These are phyloP conservation scores for Teleiodes luculella DNA, from an alignment of 2,888 invertebrate genomes.

Conservation along the genomic window DNA sequence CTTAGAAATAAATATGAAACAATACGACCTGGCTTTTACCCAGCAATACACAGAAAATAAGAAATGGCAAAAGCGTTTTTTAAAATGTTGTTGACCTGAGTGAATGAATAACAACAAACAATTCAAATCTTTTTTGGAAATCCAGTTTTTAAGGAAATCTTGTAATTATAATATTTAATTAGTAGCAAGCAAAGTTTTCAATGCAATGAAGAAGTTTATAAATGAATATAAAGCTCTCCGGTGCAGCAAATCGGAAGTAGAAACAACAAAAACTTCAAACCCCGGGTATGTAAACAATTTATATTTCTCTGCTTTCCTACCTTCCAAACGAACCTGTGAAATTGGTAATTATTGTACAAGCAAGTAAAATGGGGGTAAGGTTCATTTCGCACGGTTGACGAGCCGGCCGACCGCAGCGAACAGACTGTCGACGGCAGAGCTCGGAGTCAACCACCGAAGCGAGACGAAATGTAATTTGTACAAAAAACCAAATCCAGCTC, in stretches of 20 bases:
- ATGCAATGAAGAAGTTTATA: slow-evolving; percentile 63
- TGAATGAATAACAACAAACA: background rate
- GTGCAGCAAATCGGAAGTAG: slow-evolving; percentile 44
- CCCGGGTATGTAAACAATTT: slow-evolving; percentile 42
- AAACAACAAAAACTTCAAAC: slow-evolving; percentile 40
- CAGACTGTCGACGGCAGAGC: slow-evolving; percentile 28
- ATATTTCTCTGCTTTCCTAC: slow-evolving; percentile 20
- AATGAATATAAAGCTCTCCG: slow-evolving; percentile 58
- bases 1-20: no score
- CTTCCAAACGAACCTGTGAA: slow-evolving; percentile 33
- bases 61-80: background rate
- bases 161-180: background rate
- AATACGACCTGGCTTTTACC: no score
- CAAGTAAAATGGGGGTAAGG: slow-evolving; percentile 17
- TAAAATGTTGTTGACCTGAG: slow-evolving; percentile 4
- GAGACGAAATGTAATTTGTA: slow-evolving; percentile 77
- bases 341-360: slow-evolving; percentile 13
- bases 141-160: slow-evolving; percentile 5
- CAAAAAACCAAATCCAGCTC: slow-evolving; percentile 76
- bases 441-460: slow-evolving; percentile 71
- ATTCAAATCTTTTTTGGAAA: background rate
- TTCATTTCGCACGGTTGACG: slow-evolving; percentile 36
- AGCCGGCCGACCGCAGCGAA: slow-evolving; percentile 39
- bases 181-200: background rate
- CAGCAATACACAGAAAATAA: no score